Evolutionary conservation across 1,140 invertebrate species (phyloP).

Genomic region (Platyura marginata): DNA sequence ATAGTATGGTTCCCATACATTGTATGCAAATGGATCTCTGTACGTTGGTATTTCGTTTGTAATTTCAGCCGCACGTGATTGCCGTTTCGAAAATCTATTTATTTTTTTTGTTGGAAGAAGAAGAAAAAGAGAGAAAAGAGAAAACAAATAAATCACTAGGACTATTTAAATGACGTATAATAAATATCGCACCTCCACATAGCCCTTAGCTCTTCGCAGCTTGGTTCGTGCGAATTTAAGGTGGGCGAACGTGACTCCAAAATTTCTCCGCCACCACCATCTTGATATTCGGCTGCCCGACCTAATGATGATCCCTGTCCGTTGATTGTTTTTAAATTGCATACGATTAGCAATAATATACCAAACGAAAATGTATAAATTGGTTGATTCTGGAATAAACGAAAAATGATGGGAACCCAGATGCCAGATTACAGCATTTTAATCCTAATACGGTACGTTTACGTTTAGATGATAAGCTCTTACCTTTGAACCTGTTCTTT

Average conservation of each 20-base stretch:
- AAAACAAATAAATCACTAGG: not conserved
- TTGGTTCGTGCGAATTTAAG: conserved; percentile 40
- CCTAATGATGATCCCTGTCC: not conserved
- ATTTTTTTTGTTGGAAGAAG: not conserved
- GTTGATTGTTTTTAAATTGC: not conserved
- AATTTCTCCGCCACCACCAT: conserved; percentile 12
- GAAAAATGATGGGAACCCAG: not conserved
- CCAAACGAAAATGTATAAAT: not conserved
- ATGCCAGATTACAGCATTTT: too few relatives aligned
- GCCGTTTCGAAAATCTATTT: conserved; percentile 57
- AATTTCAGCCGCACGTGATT: conserved; percentile 66
- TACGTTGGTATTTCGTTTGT: conserved; percentile 68
- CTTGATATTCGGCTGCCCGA: not conserved
- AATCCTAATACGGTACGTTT: too few relatives aligned
- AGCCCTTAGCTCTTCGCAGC: conserved; percentile 66
- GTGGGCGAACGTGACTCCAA: conserved; percentile 17
- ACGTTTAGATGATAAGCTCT: too few relatives aligned
- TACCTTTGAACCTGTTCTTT: too few relatives aligned
- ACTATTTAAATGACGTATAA: too few relatives aligned
- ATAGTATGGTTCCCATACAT: conserved; percentile 56
- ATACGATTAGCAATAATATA: not conserved
- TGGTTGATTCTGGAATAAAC: not conserved
- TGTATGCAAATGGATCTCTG: conserved; percentile 59
- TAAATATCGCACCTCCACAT: conserved; percentile 87
- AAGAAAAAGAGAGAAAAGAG: not conserved